Base-by-base conservation (phyloP, 1,140 invertebrate genomes). In the Brachystomella parvula region DNA sequence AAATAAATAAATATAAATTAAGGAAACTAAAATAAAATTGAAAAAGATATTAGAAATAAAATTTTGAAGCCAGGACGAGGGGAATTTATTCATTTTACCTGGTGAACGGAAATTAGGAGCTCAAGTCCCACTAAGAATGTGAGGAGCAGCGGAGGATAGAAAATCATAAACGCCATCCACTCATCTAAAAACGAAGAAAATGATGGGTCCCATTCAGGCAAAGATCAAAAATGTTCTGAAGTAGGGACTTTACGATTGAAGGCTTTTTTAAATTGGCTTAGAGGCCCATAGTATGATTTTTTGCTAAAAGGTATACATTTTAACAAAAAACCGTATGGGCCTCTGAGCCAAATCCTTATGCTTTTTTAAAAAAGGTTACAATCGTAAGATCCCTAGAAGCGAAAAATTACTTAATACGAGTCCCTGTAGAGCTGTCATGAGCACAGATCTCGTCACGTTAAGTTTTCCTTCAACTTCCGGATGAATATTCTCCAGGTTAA, bases 361-460 rank as follows among this genome's bases (percentile, higher is more conserved):
- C n/a, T n/a, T n/a, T n/a, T n/a, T n/a, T n/a, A n/a, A n/a, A n/a
- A n/a, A n/a, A n/a, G 21, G 53, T 56, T 15, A 9, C 26, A 24
- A 21, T 56, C 12, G 21, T 24, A 21, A 56, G 58, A 28, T 60
- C 19, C 12, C 12, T 60, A 29, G 15, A 44, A 21, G n/a, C n/a
- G n/a, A n/a, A 28, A 17, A 60, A 32, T 62, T 44, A 62, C 60
- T 62, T 12, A 62, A 26, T 15, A 62, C 60, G 24, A 62, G 60
- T 24, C 60, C 60, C 35, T 62, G 60, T 3, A 62, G 60, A 9
- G 60, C 60, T 29, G 60, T 39, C 33, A 62, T 39, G 3, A 62
- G 30, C 9, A 62, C 28, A 24, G 60, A 35, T 31, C 58, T 6
- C 29, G 29, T 60, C 33, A 35, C 60, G 28, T 62, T 62, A 6